Base-by-base conservation (phyloP, 2,888 invertebrate species). In the Caenorhabditis uteleia region DNA sequence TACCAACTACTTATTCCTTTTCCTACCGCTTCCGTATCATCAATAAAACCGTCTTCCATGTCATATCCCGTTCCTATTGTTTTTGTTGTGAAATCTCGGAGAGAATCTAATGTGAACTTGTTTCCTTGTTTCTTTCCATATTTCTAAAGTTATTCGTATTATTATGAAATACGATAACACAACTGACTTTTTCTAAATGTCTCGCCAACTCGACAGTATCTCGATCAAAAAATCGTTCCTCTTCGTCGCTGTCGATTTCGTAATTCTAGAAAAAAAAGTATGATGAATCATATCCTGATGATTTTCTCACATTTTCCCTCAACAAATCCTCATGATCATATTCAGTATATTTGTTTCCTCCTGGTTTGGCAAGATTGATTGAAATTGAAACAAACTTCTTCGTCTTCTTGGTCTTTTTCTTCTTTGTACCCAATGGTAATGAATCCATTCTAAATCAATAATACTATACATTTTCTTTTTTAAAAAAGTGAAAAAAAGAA, bases 1-100 rank as follows among this genome's bases (percentile, higher is more conserved):
- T 3, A 57, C 25, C 1, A 46, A 27, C 26, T 2, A 43, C 18
- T 21, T 12, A 44, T 53, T 44, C n/a, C n/a, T n/a, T n/a, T n/a
- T n/a, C n/a, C n/a, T 5, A 74, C 68, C 14, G 68, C 69, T 49
- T 75, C 72, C 6, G 62, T 49, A 20, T 75, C 75, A 40, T 75
- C 75, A 38, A 75, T 75, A 39, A 70, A 75, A 6, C 38, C 56
- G 31, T 75, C 75, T 4, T 72, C 70, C 40, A 60, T 38, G 21
- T 70, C 70, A 33, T 70, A 70, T 4, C 70, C 70, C 31, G 33
- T n/a, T n/a, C n/a, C n/a, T n/a, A n/a, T n/a, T n/a, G n/a, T n/a
- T n/a, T n/a, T n/a, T n/a, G n/a, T n/a, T n/a, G n/a, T n/a, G n/a
- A n/a, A n/a, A n/a, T n/a, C n/a, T n/a, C n/a, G n/a, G n/a, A n/a